These are phyloP conservation scores for Schizopygopsis pylzovi DNA, from an alignment of 2,797 vertebrate species.

Conservation along the genomic window DNA sequence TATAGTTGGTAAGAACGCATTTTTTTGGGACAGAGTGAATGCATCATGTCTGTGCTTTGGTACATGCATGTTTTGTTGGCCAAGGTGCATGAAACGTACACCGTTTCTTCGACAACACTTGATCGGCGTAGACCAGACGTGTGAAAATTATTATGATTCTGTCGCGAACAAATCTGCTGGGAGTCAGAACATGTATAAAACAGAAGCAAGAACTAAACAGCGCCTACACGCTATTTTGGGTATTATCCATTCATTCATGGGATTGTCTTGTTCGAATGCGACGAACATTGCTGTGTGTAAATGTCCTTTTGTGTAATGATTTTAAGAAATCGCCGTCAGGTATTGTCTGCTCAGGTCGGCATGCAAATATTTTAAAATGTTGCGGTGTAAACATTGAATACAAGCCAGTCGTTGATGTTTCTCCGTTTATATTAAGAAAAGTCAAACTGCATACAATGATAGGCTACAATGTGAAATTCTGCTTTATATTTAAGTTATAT, in stretches of 20 bases:
- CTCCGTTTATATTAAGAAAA: not conserved
- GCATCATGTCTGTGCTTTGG: slow-evolving; percentile 45
- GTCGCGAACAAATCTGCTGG: slow-evolving; percentile 32
- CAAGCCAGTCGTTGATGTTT: not conserved
- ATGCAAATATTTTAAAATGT: slow-evolving; percentile 6
- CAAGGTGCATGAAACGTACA: slow-evolving; percentile 48
- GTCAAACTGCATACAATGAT: not conserved
- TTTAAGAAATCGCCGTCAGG: slow-evolving; percentile 24
- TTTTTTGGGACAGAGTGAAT: slow-evolving; percentile 49
- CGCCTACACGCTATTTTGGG: slow-evolving; percentile 5
- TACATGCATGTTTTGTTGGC: slow-evolving; percentile 54
- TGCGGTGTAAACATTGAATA: not conserved
- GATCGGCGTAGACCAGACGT: slow-evolving; percentile 55
- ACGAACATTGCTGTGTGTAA: slow-evolving; percentile 7
- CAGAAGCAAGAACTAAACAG: slow-evolving; percentile 18
- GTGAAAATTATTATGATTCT: slow-evolving; percentile 59
- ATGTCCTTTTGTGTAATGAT: slow-evolving; percentile 32
- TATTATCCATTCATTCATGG: not conserved
- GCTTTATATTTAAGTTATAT: slow-evolving; percentile 10
- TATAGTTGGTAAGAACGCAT: slow-evolving; percentile 65
- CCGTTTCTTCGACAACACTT: slow-evolving; percentile 54
- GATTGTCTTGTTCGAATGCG: slow-evolving; percentile 2
- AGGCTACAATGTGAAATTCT: not conserved
- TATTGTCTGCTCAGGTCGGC: slow-evolving; percentile 41
- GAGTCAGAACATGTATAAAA: not conserved